A percentile compares a stretch with the other conserved stretches of the same genome.
Conservation (phyloP, 1,140 invertebrate genomes). For the Sycophaga agraensis region DNA sequence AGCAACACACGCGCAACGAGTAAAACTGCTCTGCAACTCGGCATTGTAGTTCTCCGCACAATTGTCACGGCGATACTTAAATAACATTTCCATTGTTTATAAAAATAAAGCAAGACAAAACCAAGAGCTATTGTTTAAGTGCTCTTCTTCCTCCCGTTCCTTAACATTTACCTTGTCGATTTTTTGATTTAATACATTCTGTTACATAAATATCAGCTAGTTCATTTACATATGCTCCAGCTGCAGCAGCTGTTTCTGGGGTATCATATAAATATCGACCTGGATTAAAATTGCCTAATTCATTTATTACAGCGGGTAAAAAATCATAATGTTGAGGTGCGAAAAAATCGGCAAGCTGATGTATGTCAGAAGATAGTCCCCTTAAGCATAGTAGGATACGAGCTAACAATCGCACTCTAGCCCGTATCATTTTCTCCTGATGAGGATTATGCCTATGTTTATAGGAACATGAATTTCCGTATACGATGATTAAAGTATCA, state of each 20-base stretch:
- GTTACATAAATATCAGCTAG: not conserved
- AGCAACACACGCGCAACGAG: too few species aligned
- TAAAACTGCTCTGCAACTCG: too few species aligned
- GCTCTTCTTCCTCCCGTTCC: too few species aligned
- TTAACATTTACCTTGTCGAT: not conserved
- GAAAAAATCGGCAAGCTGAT: not conserved
- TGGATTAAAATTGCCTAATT: not conserved
- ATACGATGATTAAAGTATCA: not conserved
- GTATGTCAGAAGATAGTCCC: not conserved
- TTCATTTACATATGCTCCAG: not conserved
- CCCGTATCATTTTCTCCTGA: not conserved
- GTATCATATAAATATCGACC: not conserved
- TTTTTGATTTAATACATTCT: not conserved
- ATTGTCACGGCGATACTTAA: too few species aligned
- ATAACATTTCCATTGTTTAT: too few species aligned
- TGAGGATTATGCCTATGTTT: not conserved
- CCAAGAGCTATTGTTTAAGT: too few species aligned
- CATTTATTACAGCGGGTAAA: not conserved
- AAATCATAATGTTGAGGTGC: not conserved
- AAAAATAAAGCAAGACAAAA: too few species aligned
- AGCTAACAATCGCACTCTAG: not conserved
- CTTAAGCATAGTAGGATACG: not conserved
- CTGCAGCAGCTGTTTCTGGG: not conserved
- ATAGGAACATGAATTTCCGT: not conserved
- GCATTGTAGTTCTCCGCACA: too few species aligned